Percentiles rank a stretch among this genome's conserved stretches.
Evolutionary conservation across 2,113 vertebrate genomes (phyloP).

Genomic region (Gallinago paraguaiae): DNA sequence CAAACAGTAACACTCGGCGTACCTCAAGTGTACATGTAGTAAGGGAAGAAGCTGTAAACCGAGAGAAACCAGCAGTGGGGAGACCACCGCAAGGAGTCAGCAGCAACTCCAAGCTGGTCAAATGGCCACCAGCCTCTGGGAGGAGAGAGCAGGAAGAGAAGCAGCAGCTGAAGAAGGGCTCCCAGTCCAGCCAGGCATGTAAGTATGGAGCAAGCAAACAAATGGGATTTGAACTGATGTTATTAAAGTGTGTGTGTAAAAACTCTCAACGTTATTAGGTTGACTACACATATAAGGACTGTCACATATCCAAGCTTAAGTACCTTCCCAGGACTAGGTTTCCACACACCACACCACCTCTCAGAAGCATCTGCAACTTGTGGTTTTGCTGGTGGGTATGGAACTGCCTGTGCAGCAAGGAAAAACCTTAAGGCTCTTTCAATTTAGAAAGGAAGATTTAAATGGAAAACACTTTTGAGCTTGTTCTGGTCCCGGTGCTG

Average conservation of each 20-base stretch:
- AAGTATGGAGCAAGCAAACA: neutral
- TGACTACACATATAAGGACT: accelerated
- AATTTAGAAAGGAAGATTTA: neutral
- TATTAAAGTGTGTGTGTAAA: neutral
- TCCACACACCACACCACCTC: neutral
- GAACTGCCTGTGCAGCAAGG: neutral
- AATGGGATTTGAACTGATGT: neutral
- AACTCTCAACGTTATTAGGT: accelerated
- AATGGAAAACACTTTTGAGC: neutral
- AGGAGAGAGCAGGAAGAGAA: neutral
- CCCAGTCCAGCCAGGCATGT: accelerated
- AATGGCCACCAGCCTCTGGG: neutral
- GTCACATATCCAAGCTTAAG: too few relatives aligned
- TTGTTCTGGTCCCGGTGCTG: neutral
- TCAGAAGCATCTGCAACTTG: accelerated
- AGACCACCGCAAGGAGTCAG: neutral
- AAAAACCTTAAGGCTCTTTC: neutral
- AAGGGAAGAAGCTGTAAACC: neutral
- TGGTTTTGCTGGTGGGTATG: neutral
- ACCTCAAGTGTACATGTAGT: accelerated
- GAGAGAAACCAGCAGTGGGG: neutral
- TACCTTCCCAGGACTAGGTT: neutral
- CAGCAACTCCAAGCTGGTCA: neutral
- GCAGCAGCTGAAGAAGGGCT: neutral
- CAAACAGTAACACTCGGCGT: neutral